Base-by-base conservation (phyloP, 2,888 invertebrate species). In the Morpho helenor region DNA sequence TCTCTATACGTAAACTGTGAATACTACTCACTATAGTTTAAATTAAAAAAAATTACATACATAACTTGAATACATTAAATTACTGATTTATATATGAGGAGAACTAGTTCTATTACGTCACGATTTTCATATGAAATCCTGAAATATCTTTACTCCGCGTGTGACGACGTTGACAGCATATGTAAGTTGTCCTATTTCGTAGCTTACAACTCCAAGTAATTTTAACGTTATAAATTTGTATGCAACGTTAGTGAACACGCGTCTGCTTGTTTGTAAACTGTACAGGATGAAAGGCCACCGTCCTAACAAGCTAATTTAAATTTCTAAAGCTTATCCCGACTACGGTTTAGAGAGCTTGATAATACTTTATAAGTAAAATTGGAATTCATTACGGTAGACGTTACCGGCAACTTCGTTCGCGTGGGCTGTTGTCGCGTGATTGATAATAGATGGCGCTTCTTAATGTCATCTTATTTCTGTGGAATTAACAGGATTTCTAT, bases 221-320 rank as follows among this genome's bases (percentile, higher is more conserved):
- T 64, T 59, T 59, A 61, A 60, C 57, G 71, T 69, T 70, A 66
- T 70, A 77, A 77, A 82, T 84, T 83, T 80, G 80, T 81, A 82
- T 83, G 81, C 81, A 79, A 74, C 74, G 69, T 71, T 67, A 67
- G 72, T 63, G 61, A 68, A 68, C 65, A 65, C 67, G 68, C 65
- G 68, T 69, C 74, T 73, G 73, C 68, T 71, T 79, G 79, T 79
- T 82, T 80, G 75, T 74, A 76, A 79, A 77, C 75, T 77, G 73
- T 75, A 63, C 60, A 57, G 63, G 60, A 60, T 60, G 61, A 63
- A 59, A 69, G 67, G 66, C 68, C 73, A 71, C 68, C 60, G 73
- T 71, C 74, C 78, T 77, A 82, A 82, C 84, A 81, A 84, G 83
- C 80, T 84, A 87, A 84, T 85, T 85, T 83, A 82, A 84, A 84